These are phyloP conservation scores for Orientallactaga sibirica DNA, from an alignment of 2,797 vertebrate species.

Conservation along the genomic window DNA sequence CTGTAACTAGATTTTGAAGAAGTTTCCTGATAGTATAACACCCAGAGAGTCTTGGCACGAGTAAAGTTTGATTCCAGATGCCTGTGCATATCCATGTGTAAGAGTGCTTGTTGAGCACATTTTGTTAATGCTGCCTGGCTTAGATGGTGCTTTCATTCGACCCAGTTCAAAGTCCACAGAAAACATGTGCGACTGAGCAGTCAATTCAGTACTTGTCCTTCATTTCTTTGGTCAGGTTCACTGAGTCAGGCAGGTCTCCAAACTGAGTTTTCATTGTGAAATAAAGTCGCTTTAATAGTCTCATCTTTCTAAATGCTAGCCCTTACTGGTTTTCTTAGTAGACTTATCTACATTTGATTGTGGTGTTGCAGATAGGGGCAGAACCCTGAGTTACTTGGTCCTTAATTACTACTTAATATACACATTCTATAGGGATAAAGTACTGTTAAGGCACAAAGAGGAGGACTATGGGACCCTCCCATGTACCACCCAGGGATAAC, in stretches of 20 bases:
- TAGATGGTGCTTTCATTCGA: background rate
- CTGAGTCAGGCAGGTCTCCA: background rate
- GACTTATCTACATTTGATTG: background rate
- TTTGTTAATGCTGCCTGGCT: background rate
- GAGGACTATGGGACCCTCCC: background rate
- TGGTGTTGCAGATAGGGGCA: background rate
- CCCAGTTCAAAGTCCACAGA: constrained; percentile 30
- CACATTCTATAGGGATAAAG: background rate
- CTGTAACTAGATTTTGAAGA: background rate
- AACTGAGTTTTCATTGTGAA: constrained; percentile 43
- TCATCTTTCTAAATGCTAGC: background rate
- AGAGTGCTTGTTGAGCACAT: background rate
- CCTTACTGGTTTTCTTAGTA: constrained; percentile 6
- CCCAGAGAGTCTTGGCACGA: background rate
- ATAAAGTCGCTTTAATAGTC: background rate
- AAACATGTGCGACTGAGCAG: constrained; percentile 31
- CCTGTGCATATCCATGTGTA: background rate
- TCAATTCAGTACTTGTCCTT: constrained; percentile 15
- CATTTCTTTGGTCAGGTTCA: constrained; percentile 41
- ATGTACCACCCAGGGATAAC: background rate
- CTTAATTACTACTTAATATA: background rate
- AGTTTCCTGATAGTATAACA: background rate
- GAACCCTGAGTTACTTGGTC: no score
- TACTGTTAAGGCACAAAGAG: constrained; percentile 6
- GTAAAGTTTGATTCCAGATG: background rate